Evolutionary conservation across 1,140 invertebrate species (phyloP).

Genomic region (Drosophila setifemur): DNA sequence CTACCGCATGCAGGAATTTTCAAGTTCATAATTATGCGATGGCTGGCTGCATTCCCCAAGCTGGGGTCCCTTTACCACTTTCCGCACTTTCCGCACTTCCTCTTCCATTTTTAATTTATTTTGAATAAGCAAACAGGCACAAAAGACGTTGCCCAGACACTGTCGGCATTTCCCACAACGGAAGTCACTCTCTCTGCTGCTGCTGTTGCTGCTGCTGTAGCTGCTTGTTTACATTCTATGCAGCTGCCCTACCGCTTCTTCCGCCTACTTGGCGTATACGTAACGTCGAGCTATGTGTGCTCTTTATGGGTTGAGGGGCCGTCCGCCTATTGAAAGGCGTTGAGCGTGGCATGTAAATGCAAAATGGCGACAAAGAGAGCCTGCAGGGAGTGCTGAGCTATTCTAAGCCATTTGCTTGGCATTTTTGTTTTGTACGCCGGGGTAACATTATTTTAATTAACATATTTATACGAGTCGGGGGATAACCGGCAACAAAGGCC

Average conservation of each 20-base stretch:
- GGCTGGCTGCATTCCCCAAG: constrained; percentile 30
- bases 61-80: neutral
- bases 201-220: constrained; percentile 39
- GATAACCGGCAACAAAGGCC: constrained; percentile 49
- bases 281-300: constrained; percentile 64
- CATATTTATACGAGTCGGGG: constrained; percentile 62
- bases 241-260: constrained; percentile 36
- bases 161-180: constrained; percentile 76
- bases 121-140: constrained; percentile 61
- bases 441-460: constrained; percentile 81
- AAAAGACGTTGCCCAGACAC: constrained; percentile 59
- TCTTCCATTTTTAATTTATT: constrained; percentile 72
- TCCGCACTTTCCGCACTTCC: constrained; percentile 42
- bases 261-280: constrained; percentile 59
- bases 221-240: constrained; percentile 56
- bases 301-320: constrained; percentile 1
- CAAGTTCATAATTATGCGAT: constrained; percentile 76
- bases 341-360: constrained; percentile 75
- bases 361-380: constrained; percentile 74
- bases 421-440: constrained; percentile 59
- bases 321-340: constrained; percentile 70
- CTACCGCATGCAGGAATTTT: constrained; percentile 50
- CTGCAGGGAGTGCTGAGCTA: constrained; percentile 61
- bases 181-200: constrained; percentile 71
- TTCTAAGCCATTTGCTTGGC: constrained; percentile 75